These are phyloP conservation scores for Panopea generosa DNA, from an alignment of 2,888 invertebrate genomes.

Conservation along the genomic window DNA sequence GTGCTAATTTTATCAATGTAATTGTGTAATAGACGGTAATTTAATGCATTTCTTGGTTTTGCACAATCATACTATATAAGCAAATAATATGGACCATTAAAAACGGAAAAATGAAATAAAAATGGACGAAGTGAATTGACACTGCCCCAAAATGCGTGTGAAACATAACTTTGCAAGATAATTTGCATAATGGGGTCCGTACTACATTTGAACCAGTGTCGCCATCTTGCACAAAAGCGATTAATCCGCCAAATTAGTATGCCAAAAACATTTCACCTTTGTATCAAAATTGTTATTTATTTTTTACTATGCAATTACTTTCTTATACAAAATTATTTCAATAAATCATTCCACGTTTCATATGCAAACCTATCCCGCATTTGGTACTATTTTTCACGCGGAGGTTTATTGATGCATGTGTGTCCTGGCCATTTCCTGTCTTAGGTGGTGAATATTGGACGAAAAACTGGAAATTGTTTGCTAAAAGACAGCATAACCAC, in stretches of 20 bases:
- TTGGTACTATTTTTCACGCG: constrained; percentile 58
- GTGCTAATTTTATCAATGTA: constrained; percentile 78
- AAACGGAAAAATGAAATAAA: no score
- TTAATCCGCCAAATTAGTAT: constrained; percentile 35
- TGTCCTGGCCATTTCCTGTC: constrained; percentile 71
- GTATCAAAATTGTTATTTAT: not conserved
- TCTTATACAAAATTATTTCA: not conserved
- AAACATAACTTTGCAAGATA: constrained; percentile 34
- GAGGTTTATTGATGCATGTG: constrained; percentile 36
- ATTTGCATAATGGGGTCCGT: constrained; percentile 72
- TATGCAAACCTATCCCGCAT: not conserved
- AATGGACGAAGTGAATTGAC: not conserved
- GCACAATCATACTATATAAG: not conserved
- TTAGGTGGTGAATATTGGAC: constrained; percentile 53
- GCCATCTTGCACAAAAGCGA: constrained; percentile 59
- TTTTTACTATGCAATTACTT: not conserved
- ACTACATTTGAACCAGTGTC: constrained; percentile 69
- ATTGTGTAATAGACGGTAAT: constrained; percentile 11
- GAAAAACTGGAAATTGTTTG: constrained; percentile 49
- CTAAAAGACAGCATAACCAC: constrained; percentile 53
- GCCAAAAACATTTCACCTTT: constrained; percentile 4
- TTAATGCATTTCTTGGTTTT: not conserved
- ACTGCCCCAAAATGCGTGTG: constrained; percentile 23
- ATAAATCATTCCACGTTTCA: not conserved
- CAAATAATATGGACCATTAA: no score